Percentiles rank a stretch among this genome's conserved stretches.
Evolutionary conservation across 2,888 invertebrate species (phyloP).

Genomic region (Theristus sp.): DNA sequence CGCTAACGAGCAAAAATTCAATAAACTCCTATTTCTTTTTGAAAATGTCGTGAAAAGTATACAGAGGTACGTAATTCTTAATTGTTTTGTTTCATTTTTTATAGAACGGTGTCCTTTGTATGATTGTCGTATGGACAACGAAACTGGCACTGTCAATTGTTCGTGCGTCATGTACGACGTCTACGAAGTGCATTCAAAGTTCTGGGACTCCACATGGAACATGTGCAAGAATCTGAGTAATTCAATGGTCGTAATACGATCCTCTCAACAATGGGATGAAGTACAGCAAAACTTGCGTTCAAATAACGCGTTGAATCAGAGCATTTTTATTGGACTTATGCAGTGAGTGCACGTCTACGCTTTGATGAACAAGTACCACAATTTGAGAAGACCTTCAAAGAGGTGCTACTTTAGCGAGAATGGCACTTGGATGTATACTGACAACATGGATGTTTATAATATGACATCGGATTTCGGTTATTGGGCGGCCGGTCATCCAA

Average conservation of each 20-base stretch:
- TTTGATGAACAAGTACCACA: too few relatives aligned
- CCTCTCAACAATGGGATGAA: background rate
- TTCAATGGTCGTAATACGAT: background rate
- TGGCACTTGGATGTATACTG: too few relatives aligned
- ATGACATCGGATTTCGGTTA: background rate
- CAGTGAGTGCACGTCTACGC: too few relatives aligned
- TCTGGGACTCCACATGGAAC: background rate
- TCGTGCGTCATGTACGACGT: background rate
- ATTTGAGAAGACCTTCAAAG: too few relatives aligned
- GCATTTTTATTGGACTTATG: too few relatives aligned
- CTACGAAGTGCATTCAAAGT: background rate
- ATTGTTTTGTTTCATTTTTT: background rate
- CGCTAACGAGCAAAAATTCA: too few relatives aligned
- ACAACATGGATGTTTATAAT: too few relatives aligned
- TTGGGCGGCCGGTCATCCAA: background rate
- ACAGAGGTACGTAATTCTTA: background rate
- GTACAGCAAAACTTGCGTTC: background rate
- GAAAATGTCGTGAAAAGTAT: too few relatives aligned
- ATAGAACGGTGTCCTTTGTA: background rate
- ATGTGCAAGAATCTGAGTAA: background rate
- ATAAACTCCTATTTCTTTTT: too few relatives aligned
- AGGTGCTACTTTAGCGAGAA: too few relatives aligned
- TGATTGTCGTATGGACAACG: background rate
- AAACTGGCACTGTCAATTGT: background rate
- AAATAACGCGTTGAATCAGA: too few relatives aligned